Base-by-base conservation (phyloP, 1,140 invertebrate genomes). In the Drosophila carrolli region DNA sequence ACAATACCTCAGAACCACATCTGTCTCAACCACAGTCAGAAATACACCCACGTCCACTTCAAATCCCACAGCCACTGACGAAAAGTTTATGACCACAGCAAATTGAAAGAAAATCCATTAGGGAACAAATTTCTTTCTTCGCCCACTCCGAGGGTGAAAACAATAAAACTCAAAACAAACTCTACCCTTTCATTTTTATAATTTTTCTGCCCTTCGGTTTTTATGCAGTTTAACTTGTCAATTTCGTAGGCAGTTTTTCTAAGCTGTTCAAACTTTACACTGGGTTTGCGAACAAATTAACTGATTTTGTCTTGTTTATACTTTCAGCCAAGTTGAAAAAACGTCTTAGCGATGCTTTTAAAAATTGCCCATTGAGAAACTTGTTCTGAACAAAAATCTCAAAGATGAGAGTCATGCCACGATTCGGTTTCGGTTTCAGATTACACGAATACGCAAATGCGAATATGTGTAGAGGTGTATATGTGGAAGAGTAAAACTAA, bases 251-350 rank as follows among this genome's bases (percentile, higher is more conserved):
- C 51, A 58, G 71, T 73, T 83, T 70, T 78, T 53, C 38, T 48
- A 62, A 74, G 43, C 67, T 85, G 14, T 55, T 56, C 50, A 76
- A 70, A 43, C 40, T 47, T 61, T 44, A 13, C 41, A 27, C 32
- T 55, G 47, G 2, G 27, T 43, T 53, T 13, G 19, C 29, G 61
- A 77, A 27, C 70, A 58, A 50, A 51, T 50, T 81, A 75, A 89
- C 74, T 89, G 68, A 89, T 84, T 84, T 60, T 19, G 63, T 63
- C 60, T 80, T 81, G 54, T 91, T 85, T 91, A 57, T 91, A 90
- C 48, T 91, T 91, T 71, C 90, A 91, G 90, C 90, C 56, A 91
- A 91, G 82, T 91, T 91, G 62, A 91, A 90, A 90, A 91, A 91
- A 89, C 90, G 90, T 55, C 90, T 91, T 61, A 91, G 90, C 85